These are phyloP conservation scores for Drosophila kanapiae DNA, from an alignment of 1,140 invertebrate genomes.

Conservation along the genomic window DNA sequence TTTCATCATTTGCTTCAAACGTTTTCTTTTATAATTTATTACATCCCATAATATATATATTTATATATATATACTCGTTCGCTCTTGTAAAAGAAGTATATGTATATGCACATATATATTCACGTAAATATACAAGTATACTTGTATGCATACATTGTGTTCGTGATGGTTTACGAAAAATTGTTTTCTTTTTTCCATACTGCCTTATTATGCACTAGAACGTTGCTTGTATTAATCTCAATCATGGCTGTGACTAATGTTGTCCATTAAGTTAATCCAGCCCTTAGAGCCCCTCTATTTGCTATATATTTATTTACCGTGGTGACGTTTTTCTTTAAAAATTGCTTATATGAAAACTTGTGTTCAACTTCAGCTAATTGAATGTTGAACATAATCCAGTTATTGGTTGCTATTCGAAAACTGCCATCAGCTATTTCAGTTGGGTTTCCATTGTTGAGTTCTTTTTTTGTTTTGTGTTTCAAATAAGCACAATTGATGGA, in stretches of 20 bases:
- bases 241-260: constrained; percentile 36
- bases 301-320: constrained; percentile 65
- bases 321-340: constrained; percentile 60
- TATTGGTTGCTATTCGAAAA: constrained; percentile 63
- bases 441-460: constrained; percentile 25
- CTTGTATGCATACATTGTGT: constrained; percentile 31
- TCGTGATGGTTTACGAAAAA: constrained; percentile 59
- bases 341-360: constrained; percentile 70
- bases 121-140: constrained; percentile 37
- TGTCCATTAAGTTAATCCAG: constrained; percentile 35
- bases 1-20: constrained; percentile 74
- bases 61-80: constrained; percentile 62
- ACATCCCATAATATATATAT: constrained; percentile 69
- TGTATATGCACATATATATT: constrained; percentile 50
- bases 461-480: constrained; percentile 12
- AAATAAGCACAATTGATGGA: constrained; percentile 69
- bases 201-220: constrained; percentile 57
- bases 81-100: constrained; percentile 74
- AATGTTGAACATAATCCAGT: constrained; percentile 50
- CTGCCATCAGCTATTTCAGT: constrained; percentile 43
- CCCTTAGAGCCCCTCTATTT: constrained; percentile 46
- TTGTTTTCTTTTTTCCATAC: constrained; percentile 58
- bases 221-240: constrained; percentile 52
- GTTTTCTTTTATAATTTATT: constrained; percentile 54
- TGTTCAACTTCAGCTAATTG: constrained; percentile 63